Conservation (phyloP, 2,888 invertebrate species). For the Tanaodytes sp. region DNA sequence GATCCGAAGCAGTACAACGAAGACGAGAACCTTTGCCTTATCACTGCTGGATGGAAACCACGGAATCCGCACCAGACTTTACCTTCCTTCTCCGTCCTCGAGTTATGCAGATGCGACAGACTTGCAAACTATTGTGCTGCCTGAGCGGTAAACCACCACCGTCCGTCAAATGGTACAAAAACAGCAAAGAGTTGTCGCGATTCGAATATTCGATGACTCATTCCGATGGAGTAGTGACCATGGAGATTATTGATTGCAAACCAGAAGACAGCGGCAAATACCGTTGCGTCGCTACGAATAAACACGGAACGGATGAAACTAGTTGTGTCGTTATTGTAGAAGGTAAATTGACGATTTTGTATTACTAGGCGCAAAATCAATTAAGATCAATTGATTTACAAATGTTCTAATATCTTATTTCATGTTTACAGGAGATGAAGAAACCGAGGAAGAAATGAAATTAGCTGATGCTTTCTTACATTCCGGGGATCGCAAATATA, state of each 20-base stretch:
- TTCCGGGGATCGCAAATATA: slow-evolving; percentile 90
- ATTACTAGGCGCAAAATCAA: too few relatives aligned
- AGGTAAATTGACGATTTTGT: slow-evolving; percentile 76
- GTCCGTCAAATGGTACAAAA: slow-evolving; percentile 93
- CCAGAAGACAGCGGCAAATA: slow-evolving; percentile 98
- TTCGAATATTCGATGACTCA: slow-evolving; percentile 92
- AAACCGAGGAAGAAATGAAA: slow-evolving; percentile 86
- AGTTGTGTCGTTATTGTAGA: slow-evolving; percentile 96
- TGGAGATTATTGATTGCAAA: slow-evolving; percentile 96
- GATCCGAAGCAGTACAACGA: slow-evolving; percentile 80
- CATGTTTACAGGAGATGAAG: slow-evolving; percentile 78
- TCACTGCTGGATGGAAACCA: slow-evolving; percentile 93
- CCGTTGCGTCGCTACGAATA: slow-evolving; percentile 92
- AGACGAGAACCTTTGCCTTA: slow-evolving; percentile 87
- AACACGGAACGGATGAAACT: slow-evolving; percentile 95
- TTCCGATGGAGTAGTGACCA: slow-evolving; percentile 95
- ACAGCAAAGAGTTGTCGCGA: slow-evolving; percentile 90
- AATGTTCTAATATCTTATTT: too few relatives aligned
- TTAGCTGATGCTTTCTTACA: slow-evolving; percentile 90
- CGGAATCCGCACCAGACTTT: slow-evolving; percentile 94
- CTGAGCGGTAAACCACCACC: slow-evolving; percentile 96
- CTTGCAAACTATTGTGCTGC: slow-evolving; percentile 98
- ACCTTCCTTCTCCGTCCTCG: slow-evolving; percentile 99
- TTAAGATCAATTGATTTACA: too few relatives aligned
- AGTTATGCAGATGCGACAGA: slow-evolving; percentile 96